Conservation (phyloP, 2,113 vertebrate genomes). For the Lichenostomus cassidix region DNA sequence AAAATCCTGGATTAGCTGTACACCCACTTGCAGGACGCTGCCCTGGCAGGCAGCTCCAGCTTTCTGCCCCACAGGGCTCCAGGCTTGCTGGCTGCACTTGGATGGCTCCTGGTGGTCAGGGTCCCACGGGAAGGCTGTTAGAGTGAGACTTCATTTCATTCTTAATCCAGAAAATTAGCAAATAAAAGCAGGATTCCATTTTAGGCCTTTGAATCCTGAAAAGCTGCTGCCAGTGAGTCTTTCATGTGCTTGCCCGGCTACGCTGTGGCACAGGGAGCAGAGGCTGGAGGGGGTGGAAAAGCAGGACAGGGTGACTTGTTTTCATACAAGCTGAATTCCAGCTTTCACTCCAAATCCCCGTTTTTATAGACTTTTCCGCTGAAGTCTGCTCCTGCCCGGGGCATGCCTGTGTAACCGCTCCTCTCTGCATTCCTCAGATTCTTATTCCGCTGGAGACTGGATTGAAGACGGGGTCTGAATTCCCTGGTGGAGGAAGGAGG, state of each 20-base stretch:
- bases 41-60: not conserved
- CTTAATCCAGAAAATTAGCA: not conserved
- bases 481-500: not conserved
- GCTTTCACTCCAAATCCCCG: not conserved
- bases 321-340: slow-evolving; percentile 17
- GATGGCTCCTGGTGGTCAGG: not conserved
- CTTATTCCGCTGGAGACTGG: not conserved
- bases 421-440: slow-evolving; percentile 63
- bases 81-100: not conserved
- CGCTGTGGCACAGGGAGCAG: not conserved
- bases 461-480: not conserved
- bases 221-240: not conserved
- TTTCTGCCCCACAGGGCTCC: not conserved
- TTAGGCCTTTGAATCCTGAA: not conserved
- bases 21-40: not conserved
- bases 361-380: slow-evolving; percentile 31
- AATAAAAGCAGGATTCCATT: not conserved
- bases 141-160: not conserved
- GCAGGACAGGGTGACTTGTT: not conserved
- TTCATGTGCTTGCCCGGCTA: not conserved
- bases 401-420: slow-evolving; percentile 42
- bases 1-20: not conserved
- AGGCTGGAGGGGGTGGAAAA: not conserved
- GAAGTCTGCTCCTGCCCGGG: slow-evolving; percentile 14
- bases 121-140: not conserved